A percentile compares a stretch with the other conserved stretches of the same genome.
phyloP scores from a whole-genome alignment of 2,113 vertebrate genomes.

The Caranx melampygus region DNA sequence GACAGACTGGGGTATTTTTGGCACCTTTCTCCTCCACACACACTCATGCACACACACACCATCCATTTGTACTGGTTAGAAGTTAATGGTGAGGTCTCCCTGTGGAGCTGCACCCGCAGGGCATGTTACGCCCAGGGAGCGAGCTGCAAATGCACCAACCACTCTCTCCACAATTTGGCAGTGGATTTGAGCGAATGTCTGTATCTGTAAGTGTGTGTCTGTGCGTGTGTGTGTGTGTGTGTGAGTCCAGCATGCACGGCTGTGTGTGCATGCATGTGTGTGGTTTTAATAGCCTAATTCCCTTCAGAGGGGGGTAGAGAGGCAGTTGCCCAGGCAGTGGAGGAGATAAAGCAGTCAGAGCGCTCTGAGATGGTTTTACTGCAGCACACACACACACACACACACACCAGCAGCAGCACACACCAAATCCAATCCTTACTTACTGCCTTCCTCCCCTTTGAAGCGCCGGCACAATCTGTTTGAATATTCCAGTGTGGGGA shows the following conservation, averaged over 20 bases:
- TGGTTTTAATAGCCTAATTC: conserved; percentile 59
- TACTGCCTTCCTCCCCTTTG: conserved; percentile 35
- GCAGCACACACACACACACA: conserved; percentile 29
- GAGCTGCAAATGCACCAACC: background rate
- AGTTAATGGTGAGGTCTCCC: conserved; percentile 23
- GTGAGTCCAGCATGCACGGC: background rate
- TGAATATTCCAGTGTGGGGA: conserved; percentile 40
- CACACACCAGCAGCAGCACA: conserved; percentile 13
- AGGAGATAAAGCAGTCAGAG: conserved; percentile 55
- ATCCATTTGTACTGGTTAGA: conserved; percentile 44
- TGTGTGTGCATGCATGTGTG: conserved; percentile 44
- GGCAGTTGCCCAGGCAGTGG: conserved; percentile 21
- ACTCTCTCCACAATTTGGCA: background rate
- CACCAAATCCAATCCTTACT: conserved; percentile 55
- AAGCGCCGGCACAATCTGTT: conserved; percentile 8
- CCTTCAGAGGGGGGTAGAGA: conserved; percentile 43
- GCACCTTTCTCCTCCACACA: conserved; percentile 7
- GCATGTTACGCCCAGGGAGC: conserved; percentile 10
- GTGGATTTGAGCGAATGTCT: background rate
- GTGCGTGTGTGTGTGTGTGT: conserved; percentile 2
- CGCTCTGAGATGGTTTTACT: conserved; percentile 37
- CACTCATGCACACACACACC: background rate
- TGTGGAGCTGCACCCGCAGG: conserved; percentile 25
- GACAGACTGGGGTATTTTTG: conserved; percentile 21
- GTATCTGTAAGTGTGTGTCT: conserved; percentile 12